Evolutionary conservation across 1,140 invertebrate species (phyloP).

Genomic region (Drosophila insularis): DNA sequence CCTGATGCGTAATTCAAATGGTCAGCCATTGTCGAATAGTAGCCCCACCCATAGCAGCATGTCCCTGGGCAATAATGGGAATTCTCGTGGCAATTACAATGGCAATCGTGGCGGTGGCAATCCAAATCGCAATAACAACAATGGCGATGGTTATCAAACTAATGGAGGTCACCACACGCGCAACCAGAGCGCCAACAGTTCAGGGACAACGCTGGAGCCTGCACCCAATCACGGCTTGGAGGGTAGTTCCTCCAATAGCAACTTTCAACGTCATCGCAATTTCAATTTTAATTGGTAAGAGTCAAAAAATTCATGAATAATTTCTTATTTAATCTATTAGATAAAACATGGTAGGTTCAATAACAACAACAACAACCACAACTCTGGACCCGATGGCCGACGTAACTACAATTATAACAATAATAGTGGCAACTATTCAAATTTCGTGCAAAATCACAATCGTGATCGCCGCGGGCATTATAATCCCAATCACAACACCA

Average conservation of each 20-base stretch:
- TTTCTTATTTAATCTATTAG: neutral
- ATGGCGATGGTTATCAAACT: constrained; percentile 18
- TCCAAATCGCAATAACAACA: constrained; percentile 7
- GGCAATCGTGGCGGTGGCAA: constrained; percentile 23
- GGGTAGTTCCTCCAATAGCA: constrained; percentile 18
- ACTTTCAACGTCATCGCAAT: constrained; percentile 36
- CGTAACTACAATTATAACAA: constrained; percentile 14
- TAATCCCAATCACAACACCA: constrained; percentile 49
- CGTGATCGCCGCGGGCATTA: constrained; percentile 73
- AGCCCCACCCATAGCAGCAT: constrained; percentile 43
- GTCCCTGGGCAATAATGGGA: constrained; percentile 24
- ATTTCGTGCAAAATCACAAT: constrained; percentile 71
- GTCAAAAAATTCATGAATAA: too few relatives aligned
- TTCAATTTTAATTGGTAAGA: constrained; percentile 44
- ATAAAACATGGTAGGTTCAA: constrained; percentile 9
- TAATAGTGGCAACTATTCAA: constrained; percentile 40
- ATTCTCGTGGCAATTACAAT: constrained; percentile 18
- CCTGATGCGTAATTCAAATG: constrained; percentile 5
- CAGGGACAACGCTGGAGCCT: constrained; percentile 18
- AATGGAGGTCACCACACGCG: constrained; percentile 41
- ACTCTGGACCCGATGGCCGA: constrained; percentile 1
- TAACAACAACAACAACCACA: constrained; percentile 31
- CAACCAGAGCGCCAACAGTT: constrained; percentile 35
- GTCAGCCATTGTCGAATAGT: constrained; percentile 21
- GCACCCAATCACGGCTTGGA: constrained; percentile 19